Conservation (phyloP, 2,888 invertebrate genomes). For the Plebejus argus region DNA sequence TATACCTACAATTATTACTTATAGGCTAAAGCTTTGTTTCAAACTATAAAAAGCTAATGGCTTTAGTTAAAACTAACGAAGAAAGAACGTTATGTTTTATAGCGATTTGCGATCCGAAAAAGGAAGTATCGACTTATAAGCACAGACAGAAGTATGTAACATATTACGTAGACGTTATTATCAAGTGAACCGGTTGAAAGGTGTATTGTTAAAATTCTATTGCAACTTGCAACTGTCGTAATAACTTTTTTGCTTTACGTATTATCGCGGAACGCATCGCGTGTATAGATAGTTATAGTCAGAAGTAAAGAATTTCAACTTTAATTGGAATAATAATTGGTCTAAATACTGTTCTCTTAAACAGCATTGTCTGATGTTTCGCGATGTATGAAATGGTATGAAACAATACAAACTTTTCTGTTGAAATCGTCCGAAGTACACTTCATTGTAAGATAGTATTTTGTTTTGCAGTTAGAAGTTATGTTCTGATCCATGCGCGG, state of each 20-base stretch:
- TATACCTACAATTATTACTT: too few species aligned
- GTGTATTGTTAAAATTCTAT: slow-evolving; percentile 25
- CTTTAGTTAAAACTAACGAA: neutral
- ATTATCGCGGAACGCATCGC: neutral
- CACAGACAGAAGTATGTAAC: neutral
- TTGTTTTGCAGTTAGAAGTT: neutral
- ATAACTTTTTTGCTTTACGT: slow-evolving; percentile 5
- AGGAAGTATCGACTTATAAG: slow-evolving; percentile 11
- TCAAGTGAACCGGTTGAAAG: slow-evolving; percentile 29
- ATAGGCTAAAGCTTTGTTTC: too few species aligned
- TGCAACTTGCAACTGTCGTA: slow-evolving; percentile 21
- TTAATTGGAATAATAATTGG: slow-evolving; percentile 22
- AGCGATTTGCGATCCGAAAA: slow-evolving; percentile 8
- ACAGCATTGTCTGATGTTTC: neutral
- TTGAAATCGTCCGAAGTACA: neutral
- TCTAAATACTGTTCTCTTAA: slow-evolving; percentile 9
- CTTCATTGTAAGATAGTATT: neutral
- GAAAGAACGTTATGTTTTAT: neutral
- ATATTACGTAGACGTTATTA: neutral
- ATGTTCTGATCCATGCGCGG: neutral
- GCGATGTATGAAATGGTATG: slow-evolving; percentile 3
- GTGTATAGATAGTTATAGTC: slow-evolving; percentile 4
- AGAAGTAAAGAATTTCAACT: slow-evolving; percentile 14
- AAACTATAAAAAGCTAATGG: too few species aligned
- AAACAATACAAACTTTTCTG: neutral